Base-by-base conservation (phyloP, 2,113 vertebrate species). In the pig (Sus scrofa) region DNA sequence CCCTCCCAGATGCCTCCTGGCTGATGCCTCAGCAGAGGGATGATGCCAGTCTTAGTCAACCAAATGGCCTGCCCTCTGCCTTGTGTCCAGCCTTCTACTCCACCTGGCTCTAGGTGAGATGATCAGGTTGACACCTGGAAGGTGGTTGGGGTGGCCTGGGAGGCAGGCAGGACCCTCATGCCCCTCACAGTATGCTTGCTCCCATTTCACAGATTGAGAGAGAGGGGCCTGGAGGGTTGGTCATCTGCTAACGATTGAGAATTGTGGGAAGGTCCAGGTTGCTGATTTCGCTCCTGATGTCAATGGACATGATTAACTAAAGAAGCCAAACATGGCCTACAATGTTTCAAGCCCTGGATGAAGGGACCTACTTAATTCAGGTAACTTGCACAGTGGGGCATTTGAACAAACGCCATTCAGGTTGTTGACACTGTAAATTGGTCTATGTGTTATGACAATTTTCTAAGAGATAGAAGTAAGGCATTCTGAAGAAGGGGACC, bases 231-330 rank as follows among this genome's bases (percentile, higher is more conserved):
- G 50, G 52, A 91, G 50, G 34, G n/a, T 39, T 14, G 8, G 77
- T 77, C 19, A 62, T 74, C 56, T 60, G 34, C 22, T 86, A 79
- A 78, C 6, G 34, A 78, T 65, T 32, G 22, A 82, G 63, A 75
- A 26, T 19, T 32, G 0, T 84, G 56, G 58, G 54, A 71, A 77
- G 71, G 52, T 52, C 24, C 44, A 34, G 75, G 30, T 10, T 37
- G 8, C 32, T 92, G 26, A 11, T 1, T 14, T 5, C 13, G 34
- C 77, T 71, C 50, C 85, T 60, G 65, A 65, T 27, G 54, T 26
- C n/a, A 27, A 74, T 4, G 9, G 34, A 3, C 34, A 7, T 4
- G 30, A 12, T 2, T 30, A n/a, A 87, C 0, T 2, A 12, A 83
- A 84, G 3, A 56, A 90, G 39, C 19, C 24, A 16, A 70, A 54